Evolutionary conservation across 1,140 invertebrate genomes (phyloP).

Genomic region (Sarcophaga peregrina): DNA sequence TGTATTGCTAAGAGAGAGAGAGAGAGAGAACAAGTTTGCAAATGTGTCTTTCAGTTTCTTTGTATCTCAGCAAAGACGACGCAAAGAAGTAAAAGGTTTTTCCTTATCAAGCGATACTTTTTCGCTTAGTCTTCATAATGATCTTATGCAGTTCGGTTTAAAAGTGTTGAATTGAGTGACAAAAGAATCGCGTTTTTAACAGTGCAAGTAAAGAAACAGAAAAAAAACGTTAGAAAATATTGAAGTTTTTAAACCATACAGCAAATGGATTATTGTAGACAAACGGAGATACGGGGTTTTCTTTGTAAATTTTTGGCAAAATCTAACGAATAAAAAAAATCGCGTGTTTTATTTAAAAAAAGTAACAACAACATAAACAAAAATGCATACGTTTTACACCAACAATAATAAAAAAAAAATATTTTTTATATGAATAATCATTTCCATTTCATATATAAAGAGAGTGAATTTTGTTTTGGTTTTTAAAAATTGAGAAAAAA

Average conservation of each 20-base stretch:
- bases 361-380: not conserved
- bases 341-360: slow-evolving; percentile 24
- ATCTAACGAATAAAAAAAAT: not conserved
- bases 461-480: not conserved
- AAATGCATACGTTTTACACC: slow-evolving; percentile 11
- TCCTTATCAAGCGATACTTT: not conserved
- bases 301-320: too few relatives aligned
- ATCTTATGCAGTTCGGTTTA: slow-evolving; percentile 38
- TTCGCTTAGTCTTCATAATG: slow-evolving; percentile 37
- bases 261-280: not conserved
- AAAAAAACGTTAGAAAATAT: slow-evolving; percentile 10
- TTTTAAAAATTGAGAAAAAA: not conserved
- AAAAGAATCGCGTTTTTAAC: slow-evolving; percentile 24
- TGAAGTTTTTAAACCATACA: not conserved
- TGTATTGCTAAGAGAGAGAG: not conserved
- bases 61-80: not conserved
- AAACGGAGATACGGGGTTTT: too few relatives aligned
- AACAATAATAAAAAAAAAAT: not conserved
- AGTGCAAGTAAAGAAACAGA: slow-evolving; percentile 12
- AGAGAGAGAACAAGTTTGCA: not conserved
- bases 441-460: not conserved
- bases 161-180: not conserved
- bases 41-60: not conserved
- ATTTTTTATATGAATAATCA: slow-evolving; percentile 31
- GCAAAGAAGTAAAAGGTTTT: slow-evolving; percentile 23